These are phyloP conservation scores for Amphiprion clarkii DNA, from an alignment of 2,797 vertebrate genomes.

Conservation along the genomic window DNA sequence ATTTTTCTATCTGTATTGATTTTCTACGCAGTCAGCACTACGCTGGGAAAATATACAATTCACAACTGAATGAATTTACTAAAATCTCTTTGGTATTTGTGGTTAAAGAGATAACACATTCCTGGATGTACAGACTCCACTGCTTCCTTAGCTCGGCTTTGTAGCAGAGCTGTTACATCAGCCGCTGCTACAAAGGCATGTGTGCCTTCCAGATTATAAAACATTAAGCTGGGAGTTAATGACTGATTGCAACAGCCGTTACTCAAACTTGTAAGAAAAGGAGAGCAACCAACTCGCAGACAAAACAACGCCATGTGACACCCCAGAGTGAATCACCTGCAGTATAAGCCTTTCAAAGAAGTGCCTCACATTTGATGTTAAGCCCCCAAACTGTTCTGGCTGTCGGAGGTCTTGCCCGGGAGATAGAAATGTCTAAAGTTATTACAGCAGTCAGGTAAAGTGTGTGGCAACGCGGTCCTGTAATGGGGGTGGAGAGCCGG, in stretches of 20 bases:
- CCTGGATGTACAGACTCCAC: constrained; percentile 50
- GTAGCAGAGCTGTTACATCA: constrained; percentile 51
- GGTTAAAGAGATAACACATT: constrained; percentile 60
- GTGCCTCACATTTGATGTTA: constrained; percentile 66
- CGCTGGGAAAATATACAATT: constrained; percentile 15
- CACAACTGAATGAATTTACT: constrained; percentile 20
- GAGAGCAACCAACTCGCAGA: constrained; percentile 47
- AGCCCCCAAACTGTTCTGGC: constrained; percentile 62
- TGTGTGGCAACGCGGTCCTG: constrained; percentile 58
- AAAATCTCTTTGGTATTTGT: constrained; percentile 29
- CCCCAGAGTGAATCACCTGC: constrained; percentile 60
- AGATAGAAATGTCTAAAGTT: constrained; percentile 78
- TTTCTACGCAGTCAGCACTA: constrained; percentile 7
- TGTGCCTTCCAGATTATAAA: constrained; percentile 63
- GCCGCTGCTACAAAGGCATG: constrained; percentile 55
- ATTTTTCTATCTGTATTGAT: constrained; percentile 17
- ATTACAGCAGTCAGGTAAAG: constrained; percentile 78
- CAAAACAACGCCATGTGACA: constrained; percentile 55
- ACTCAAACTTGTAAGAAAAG: constrained; percentile 49
- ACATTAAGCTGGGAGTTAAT: constrained; percentile 68
- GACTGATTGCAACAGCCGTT: constrained; percentile 72
- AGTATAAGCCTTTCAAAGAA: constrained; percentile 58
- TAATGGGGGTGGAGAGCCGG: constrained; percentile 70
- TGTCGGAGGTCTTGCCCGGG: constrained; percentile 62
- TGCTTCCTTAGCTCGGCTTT: constrained; percentile 55